These are phyloP conservation scores for Galagoides demidoff DNA, from an alignment of 2,797 vertebrate species.

Conservation along the genomic window DNA sequence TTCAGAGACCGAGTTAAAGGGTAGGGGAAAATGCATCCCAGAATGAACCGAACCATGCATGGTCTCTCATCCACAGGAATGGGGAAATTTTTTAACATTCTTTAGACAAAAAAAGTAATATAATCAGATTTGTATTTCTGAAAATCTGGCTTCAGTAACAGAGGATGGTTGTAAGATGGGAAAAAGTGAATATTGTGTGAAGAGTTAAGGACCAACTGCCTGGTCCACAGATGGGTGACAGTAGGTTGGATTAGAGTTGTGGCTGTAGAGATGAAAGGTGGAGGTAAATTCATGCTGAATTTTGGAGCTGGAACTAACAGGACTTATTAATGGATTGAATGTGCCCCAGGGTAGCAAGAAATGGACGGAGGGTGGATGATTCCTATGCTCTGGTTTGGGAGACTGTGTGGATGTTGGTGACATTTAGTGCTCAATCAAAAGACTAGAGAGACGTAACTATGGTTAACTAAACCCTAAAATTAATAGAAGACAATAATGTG, in stretches of 20 bases:
- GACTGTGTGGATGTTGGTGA: neutral
- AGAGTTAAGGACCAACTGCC: neutral
- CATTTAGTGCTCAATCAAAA: neutral
- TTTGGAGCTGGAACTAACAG: constrained; percentile 4
- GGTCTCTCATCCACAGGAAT: neutral
- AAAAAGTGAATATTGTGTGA: neutral
- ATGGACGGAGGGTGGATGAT: neutral
- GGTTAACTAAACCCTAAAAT: neutral
- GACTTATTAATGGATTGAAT: neutral
- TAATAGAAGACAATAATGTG: neutral
- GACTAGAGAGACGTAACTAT: neutral
- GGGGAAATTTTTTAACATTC: neutral
- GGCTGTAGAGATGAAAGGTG: neutral
- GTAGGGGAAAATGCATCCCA: neutral
- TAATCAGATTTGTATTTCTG: neutral
- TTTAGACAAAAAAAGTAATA: neutral
- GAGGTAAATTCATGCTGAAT: neutral
- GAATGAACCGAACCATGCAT: neutral
- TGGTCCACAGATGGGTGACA: neutral
- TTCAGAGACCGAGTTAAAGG: neutral
- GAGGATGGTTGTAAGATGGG: neutral
- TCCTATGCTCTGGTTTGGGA: neutral
- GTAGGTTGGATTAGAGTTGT: neutral
- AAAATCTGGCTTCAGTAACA: neutral
- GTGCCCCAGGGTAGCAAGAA: neutral